Evolutionary conservation across 2,888 invertebrate genomes (phyloP), one percentile per base, ranked within the genome.

Genomic region (Caenorhabditis japonica): DNA sequence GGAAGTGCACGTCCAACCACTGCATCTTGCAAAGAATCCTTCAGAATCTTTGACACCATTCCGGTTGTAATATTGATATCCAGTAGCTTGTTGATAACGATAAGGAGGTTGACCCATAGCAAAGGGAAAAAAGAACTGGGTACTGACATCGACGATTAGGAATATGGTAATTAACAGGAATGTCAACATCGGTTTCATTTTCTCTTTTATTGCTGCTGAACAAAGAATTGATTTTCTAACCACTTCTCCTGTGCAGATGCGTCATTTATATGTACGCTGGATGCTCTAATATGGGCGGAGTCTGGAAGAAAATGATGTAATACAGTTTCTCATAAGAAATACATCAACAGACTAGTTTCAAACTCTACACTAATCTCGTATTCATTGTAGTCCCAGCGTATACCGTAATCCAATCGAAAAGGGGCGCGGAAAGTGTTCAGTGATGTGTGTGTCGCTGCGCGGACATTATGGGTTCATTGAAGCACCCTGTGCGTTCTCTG

Each of bases 1-100:
- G 7, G 62, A 62, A 47, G 55, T 55, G 36, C 71, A 72, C 21
- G 71, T 72, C 71, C 71, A 72, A 59, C 71, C 71, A 27, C 51
- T 52, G 51, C 71, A 72, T 4, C 47, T 5, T 21, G 58, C 38
- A 39, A 72, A 72, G 36, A 39, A 62, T 7, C 71, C 71, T 10
- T 72, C 64, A 4, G 64, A 59, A 53, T 36, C 43, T 43, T 72
- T 72, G 36, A 72, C 39, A 12, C 69, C 52, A 23, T 69, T 47
- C 7, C 60, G 53, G 17, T 53, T 59, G 4, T 38, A 38, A 19
- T 55, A 46, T 23, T 47, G 47, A 19, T 55, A 64, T 21, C 55
- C 55, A 15, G 21, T 33, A 3, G 47, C 41, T 2, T 21, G 19
- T 3, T 25, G 27, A 13, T 15, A 25, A 15, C 41, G 47, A 38